phyloP scores from a whole-genome alignment of 2,113 vertebrate species.

The Sarotherodon lohbergeri region DNA sequence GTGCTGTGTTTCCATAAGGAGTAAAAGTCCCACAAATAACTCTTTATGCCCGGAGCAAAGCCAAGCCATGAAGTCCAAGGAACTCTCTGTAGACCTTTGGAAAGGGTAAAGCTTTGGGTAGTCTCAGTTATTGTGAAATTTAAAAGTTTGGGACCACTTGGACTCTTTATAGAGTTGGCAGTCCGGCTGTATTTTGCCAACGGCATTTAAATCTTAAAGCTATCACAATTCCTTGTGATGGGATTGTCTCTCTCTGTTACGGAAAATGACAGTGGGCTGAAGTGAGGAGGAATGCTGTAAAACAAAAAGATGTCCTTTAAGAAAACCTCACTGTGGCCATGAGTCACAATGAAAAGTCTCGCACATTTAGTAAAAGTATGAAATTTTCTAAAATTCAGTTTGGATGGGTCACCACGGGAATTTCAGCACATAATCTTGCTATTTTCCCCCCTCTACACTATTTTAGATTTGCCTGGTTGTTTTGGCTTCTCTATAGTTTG shows the following conservation, averaged over 20 bases:
- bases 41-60: fast-evolving
- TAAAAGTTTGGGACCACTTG: neutral
- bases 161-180: neutral
- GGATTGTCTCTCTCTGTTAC: neutral
- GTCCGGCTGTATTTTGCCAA: fast-evolving
- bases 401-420: neutral
- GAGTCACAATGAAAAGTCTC: neutral
- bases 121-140: neutral
- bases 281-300: neutral
- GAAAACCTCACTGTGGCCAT: neutral
- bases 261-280: neutral
- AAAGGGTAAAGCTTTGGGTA: fast-evolving
- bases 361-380: neutral
- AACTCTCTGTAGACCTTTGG: neutral
- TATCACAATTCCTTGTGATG: fast-evolving
- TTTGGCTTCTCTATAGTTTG: neutral
- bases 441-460: neutral
- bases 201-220: neutral
- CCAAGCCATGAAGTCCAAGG: neutral
- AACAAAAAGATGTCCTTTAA: neutral
- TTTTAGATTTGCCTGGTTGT: neutral
- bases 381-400: neutral
- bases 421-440: neutral
- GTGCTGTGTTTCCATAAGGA: neutral
- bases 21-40: neutral